Conservation (phyloP, 2,888 invertebrate genomes). For the Ophion ventricosus region DNA sequence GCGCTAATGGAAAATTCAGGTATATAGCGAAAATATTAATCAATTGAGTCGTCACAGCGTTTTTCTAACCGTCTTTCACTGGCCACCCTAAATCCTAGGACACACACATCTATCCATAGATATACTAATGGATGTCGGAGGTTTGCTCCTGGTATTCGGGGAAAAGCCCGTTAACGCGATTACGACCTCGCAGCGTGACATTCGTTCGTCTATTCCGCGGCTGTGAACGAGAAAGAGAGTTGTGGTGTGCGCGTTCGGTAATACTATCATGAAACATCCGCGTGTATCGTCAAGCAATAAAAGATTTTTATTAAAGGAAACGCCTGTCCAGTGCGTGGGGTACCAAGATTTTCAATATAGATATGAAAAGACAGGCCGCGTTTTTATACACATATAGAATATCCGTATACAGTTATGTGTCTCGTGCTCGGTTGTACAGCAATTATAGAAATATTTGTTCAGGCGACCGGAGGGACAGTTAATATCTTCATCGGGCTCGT, state of each 20-base stretch:
- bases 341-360: slow-evolving; percentile 36
- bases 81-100: slow-evolving; percentile 36
- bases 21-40: slow-evolving; percentile 43
- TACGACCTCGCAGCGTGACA: slow-evolving; percentile 57
- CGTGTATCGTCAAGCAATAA: slow-evolving; percentile 72
- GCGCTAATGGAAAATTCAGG: slow-evolving; percentile 56
- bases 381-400: background rate
- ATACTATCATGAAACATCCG: slow-evolving; percentile 42
- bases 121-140: background rate
- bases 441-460: slow-evolving; percentile 79
- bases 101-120: background rate
- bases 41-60: slow-evolving; percentile 36
- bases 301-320: slow-evolving; percentile 77
- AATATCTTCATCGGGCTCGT: slow-evolving; percentile 76
- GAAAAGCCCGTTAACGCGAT: slow-evolving; percentile 63
- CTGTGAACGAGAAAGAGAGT: slow-evolving; percentile 17
- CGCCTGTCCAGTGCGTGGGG: slow-evolving; percentile 38
- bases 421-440: slow-evolving; percentile 59
- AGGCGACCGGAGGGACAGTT: slow-evolving; percentile 68
- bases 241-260: slow-evolving; percentile 1
- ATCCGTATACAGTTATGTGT: background rate
- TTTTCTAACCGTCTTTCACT: background rate
- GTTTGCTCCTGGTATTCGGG: slow-evolving; percentile 44
- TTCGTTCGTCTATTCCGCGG: slow-evolving; percentile 37
- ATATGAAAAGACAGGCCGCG: background rate